phyloP scores from a whole-genome alignment of 2,797 vertebrate genomes.

The Phalanger gymnotis region DNA sequence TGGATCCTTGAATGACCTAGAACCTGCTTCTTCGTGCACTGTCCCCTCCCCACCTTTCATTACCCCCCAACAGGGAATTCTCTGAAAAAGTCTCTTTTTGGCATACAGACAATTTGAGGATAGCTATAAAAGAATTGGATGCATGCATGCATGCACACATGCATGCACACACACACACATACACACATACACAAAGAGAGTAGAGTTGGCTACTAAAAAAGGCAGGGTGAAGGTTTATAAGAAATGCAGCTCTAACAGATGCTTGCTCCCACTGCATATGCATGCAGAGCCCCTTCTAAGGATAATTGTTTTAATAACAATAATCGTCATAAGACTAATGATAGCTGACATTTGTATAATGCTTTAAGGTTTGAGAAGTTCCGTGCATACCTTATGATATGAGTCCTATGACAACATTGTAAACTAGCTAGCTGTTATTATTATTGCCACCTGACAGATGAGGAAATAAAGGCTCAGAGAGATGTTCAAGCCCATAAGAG shows the following conservation, averaged over 20 bases:
- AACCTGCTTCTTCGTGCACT: neutral
- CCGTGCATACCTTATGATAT: neutral
- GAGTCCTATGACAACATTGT: neutral
- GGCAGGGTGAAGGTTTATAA: neutral
- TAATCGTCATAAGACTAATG: neutral
- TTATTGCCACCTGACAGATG: neutral
- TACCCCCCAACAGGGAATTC: neutral
- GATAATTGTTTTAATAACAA: slow-evolving; percentile 1
- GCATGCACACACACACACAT: neutral
- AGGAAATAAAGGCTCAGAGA: neutral
- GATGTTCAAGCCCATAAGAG: neutral
- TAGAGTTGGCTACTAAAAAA: neutral
- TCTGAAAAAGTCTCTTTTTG: neutral
- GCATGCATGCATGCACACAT: fast-evolving
- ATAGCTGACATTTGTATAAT: neutral
- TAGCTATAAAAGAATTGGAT: neutral
- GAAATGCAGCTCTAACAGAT: neutral
- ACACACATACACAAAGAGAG: neutral
- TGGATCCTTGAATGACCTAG: neutral
- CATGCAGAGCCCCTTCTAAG: neutral
- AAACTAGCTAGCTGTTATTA: neutral
- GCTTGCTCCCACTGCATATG: neutral
- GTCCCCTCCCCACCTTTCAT: neutral
- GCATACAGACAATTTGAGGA: neutral
- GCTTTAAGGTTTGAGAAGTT: neutral